These are phyloP conservation scores for Apodemia duryi DNA, from an alignment of 2,888 invertebrate genomes.

Conservation along the genomic window DNA sequence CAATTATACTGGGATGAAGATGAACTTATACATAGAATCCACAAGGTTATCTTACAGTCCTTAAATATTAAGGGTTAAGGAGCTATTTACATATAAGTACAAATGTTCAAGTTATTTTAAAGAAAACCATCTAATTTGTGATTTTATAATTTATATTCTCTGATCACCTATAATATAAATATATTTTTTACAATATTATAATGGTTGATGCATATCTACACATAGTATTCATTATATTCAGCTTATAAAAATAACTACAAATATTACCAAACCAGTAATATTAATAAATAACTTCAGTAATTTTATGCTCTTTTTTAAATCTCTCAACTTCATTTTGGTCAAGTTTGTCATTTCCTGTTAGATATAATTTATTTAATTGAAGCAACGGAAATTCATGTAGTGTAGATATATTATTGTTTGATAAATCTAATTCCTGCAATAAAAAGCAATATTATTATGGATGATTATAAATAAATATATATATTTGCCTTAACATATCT, in stretches of 20 bases:
- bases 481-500: too few relatives aligned
- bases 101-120: conserved; percentile 6
- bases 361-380: conserved; percentile 63
- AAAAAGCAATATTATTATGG: conserved; percentile 35
- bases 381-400: conserved; percentile 72
- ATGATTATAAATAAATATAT: conserved; percentile 16
- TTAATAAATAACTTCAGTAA: conserved; percentile 46
- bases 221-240: conserved; percentile 2
- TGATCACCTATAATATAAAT: background rate
- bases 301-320: conserved; percentile 49
- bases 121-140: background rate
- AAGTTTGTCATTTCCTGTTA: conserved; percentile 65
- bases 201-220: too few relatives aligned
- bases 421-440: conserved; percentile 70
- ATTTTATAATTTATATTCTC: background rate
- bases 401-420: conserved; percentile 68
- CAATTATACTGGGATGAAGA: conserved; percentile 85
- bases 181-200: background rate
- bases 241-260: conserved; percentile 5
- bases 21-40: conserved; percentile 45
- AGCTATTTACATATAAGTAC: background rate
- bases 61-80: background rate
- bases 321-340: conserved; percentile 44
- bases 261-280: conserved; percentile 8
- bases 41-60: conserved; percentile 41